Percentiles rank a stretch among this genome's conserved stretches.
Conservation (phyloP, 2,888 invertebrate species). For the Clepsis dumicolana region DNA sequence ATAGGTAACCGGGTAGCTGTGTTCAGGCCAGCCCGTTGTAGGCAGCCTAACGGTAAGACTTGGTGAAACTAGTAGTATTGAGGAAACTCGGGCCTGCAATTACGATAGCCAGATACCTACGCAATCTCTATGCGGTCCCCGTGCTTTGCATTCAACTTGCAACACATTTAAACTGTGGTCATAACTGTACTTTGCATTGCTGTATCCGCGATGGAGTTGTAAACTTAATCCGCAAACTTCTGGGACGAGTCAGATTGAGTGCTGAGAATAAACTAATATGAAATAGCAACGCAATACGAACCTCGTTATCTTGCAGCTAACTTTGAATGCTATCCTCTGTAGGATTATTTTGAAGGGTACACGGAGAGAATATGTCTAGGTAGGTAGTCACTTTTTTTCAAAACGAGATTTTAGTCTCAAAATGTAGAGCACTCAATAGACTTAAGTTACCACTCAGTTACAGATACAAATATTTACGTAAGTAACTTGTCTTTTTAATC, state of each 20-base stretch:
- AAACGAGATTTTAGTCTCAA: no score
- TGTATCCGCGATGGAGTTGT: constrained; percentile 7
- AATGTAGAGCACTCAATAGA: no score
- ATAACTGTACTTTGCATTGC: constrained; percentile 27
- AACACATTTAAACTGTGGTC: constrained; percentile 33
- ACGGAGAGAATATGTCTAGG: no score
- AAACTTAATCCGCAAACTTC: constrained; percentile 17
- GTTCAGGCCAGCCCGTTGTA: constrained; percentile 59
- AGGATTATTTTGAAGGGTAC: no score
- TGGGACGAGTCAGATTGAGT: constrained; percentile 26
- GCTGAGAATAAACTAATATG: constrained; percentile 18
- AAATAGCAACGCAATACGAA: constrained; percentile 8
- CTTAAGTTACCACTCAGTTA: no score
- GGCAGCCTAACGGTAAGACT: constrained; percentile 64
- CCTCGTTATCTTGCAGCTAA: neutral
- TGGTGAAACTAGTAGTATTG: constrained; percentile 52
- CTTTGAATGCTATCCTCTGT: neutral
- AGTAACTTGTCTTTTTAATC: no score
- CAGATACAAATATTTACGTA: no score
- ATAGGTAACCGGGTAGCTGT: constrained; percentile 49
- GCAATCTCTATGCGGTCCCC: constrained; percentile 50
- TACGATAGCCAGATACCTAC: constrained; percentile 58
- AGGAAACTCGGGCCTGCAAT: constrained; percentile 59
- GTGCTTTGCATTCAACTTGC: constrained; percentile 48
- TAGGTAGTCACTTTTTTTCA: no score